Evolutionary conservation across 2,888 invertebrate genomes (phyloP), one percentile per base, ranked within the genome.

Genomic region (Furcula furcula): DNA sequence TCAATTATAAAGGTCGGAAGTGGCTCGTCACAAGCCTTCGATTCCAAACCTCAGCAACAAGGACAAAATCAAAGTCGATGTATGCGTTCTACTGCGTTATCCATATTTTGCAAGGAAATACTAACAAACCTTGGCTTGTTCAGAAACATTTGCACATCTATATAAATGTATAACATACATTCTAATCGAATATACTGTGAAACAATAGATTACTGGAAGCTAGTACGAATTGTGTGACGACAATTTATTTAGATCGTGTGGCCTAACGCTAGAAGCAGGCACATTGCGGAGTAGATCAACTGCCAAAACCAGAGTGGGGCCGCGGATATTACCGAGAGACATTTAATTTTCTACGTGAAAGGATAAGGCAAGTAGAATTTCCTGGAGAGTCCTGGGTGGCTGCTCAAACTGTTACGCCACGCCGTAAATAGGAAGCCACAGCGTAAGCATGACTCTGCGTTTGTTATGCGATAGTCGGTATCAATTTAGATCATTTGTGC

Each of bases 341-440:
- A 79, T 87, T 87, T 87, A 86, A 87, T 87, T 87, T 87, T 87
- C 87, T 86, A 87, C 87, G 86, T 86, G 87, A 77, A 87, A 75
- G 84, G 85, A 86, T 85, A 86, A 86, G 82, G 77, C 79, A 67
- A 74, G 72, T 64, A 68, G 78, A 76, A 77, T 83, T 78, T 78
- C 76, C 79, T 66, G 64, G 60, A 71, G 71, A 72, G 71, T 76
- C 77, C 76, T 70, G 71, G 51, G 61, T 47, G 57, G 50, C 58
- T 62, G 61, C 61, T 71, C 75, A 72, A 82, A 81, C 82, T 78
- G 79, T 81, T 83, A 67, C 65, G 62, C 55, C 51, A 62, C 60
- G 57, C 65, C 65, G 62, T 73, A 76, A 78, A 77, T 65, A 67
- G 39, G 45, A 51, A 38, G 38, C 46, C 52, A 54, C 48, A 55